Evolutionary conservation across 35 echinoderm and acorn worm genomes (phyloP).

Genomic region (Diadema setosum): DNA sequence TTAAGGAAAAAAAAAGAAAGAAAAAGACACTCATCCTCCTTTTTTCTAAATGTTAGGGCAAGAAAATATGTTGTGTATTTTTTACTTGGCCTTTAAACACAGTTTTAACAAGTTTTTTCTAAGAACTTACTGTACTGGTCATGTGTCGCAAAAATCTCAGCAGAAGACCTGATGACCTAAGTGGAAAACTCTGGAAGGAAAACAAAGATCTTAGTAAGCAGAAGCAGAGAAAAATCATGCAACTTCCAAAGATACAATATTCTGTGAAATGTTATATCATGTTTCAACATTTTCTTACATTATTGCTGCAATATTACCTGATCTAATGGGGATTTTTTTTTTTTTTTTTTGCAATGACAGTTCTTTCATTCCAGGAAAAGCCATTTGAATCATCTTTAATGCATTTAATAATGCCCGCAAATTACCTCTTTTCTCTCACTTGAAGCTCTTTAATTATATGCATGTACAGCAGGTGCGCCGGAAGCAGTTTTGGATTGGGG

Average conservation of each 20-base stretch:
- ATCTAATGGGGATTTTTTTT: not conserved
- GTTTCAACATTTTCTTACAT: not conserved
- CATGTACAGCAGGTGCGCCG: too few species aligned
- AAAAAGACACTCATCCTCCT: too few species aligned
- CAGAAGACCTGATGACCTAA: not conserved
- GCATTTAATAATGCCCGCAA: too few species aligned
- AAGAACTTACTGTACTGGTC: not conserved
- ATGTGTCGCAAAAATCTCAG: not conserved
- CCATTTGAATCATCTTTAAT: too few species aligned
- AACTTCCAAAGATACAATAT: not conserved
- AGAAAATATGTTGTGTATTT: too few species aligned
- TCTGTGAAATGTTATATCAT: not conserved
- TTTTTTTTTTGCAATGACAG: not conserved
- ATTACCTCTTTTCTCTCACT: too few species aligned
- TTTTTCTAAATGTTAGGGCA: too few species aligned
- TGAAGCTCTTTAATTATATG: too few species aligned
- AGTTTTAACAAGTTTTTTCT: too few species aligned
- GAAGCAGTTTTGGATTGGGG: too few species aligned
- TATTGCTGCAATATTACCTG: not conserved
- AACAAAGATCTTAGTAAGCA: not conserved
- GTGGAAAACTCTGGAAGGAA: not conserved
- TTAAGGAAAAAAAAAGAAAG: too few species aligned
- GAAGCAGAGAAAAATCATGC: not conserved
- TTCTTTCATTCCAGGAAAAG: not conserved
- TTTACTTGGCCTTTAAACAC: too few species aligned